A percentile compares a stretch with the other conserved stretches of the same genome.
Evolutionary conservation across 2,888 invertebrate species (phyloP).

Genomic region (Fissipunctia ypsillon): DNA sequence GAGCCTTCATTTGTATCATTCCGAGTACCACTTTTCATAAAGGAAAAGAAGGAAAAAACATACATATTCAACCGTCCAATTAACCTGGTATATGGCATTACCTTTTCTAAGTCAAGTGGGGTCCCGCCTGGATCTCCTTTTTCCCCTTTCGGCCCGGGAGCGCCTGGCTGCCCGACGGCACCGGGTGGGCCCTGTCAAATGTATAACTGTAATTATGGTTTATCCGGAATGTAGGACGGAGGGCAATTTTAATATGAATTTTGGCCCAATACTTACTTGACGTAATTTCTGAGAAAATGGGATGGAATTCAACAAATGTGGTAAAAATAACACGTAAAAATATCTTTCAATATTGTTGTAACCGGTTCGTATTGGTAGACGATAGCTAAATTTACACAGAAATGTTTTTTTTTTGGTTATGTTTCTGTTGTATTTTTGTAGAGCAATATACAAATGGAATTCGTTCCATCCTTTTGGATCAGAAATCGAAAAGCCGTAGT

Average conservation of each 20-base stretch:
- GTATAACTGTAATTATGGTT: constrained; percentile 64
- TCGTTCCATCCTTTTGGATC: background rate
- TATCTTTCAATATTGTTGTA: background rate
- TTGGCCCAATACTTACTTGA: constrained; percentile 5
- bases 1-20: constrained; percentile 12
- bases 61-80: constrained; percentile 68
- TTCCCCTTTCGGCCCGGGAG: constrained; percentile 92
- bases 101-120: constrained; percentile 84
- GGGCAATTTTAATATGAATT: constrained; percentile 18
- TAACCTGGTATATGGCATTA: constrained; percentile 72
- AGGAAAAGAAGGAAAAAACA: constrained; percentile 39
- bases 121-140: constrained; percentile 92
- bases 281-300: constrained; percentile 5
- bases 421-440: background rate
- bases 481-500: background rate
- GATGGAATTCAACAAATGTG: background rate
- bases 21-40: constrained; percentile 43
- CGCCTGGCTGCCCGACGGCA: constrained; percentile 92
- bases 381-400: background rate
- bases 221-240: constrained; percentile 38
- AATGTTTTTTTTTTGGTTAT: background rate
- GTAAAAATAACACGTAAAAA: background rate
- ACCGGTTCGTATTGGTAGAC: background rate
- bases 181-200: constrained; percentile 93
- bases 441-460: background rate